These are phyloP conservation scores for Linhomoeus sp. DNA, from an alignment of 2,888 invertebrate species.

Conservation along the genomic window DNA sequence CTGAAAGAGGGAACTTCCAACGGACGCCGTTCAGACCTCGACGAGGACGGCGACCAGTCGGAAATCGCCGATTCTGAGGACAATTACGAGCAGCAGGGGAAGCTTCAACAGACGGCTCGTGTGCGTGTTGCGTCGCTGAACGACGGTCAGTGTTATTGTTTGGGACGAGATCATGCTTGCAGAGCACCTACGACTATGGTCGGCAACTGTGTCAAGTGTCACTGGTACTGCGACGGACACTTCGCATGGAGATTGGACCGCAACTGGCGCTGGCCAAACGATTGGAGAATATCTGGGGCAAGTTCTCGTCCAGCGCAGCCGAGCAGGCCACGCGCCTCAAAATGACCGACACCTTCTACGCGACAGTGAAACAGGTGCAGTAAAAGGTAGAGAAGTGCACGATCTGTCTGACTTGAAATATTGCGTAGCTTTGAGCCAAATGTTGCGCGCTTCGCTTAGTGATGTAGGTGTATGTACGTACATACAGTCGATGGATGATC, in stretches of 20 bases:
- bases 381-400: not conserved
- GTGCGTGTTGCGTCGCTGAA: slow-evolving; percentile 29
- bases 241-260: slow-evolving; percentile 35
- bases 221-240: slow-evolving; percentile 48
- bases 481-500: not conserved
- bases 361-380: slow-evolving; percentile 40
- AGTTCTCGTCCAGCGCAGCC: slow-evolving; percentile 5
- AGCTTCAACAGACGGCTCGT: slow-evolving; percentile 56
- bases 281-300: slow-evolving; percentile 7
- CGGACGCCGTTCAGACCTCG: too few species aligned
- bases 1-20: slow-evolving; percentile 49
- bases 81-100: slow-evolving; percentile 49
- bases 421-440: not conserved
- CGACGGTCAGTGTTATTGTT: not conserved
- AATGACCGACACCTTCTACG: slow-evolving; percentile 53
- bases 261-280: slow-evolving; percentile 2
- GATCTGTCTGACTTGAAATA: slow-evolving; percentile 27
- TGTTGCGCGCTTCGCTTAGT: not conserved
- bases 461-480: not conserved
- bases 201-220: slow-evolving; percentile 55
- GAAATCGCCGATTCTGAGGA: too few species aligned
- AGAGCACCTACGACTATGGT: slow-evolving; percentile 63
- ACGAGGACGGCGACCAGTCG: too few species aligned
- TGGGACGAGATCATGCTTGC: slow-evolving; percentile 12
- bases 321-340: slow-evolving; percentile 38